Percentiles rank a stretch among this genome's conserved stretches.
Conservation (phyloP, 2,888 invertebrate genomes). For the Oscheius sp. region DNA sequence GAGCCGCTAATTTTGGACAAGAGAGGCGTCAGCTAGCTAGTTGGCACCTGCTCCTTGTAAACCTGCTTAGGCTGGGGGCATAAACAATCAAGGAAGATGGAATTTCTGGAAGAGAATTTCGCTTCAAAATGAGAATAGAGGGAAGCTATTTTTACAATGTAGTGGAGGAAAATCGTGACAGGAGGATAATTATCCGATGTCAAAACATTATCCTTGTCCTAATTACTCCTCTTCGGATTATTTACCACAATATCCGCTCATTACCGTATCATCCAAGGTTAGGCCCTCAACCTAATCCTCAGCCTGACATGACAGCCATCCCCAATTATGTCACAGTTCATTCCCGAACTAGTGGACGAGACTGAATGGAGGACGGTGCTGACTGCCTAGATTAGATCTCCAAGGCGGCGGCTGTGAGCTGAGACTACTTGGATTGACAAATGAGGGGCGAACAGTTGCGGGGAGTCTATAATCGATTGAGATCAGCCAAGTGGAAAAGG, state of each 20-base stretch:
- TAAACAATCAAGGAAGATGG: not conserved
- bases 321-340: not conserved
- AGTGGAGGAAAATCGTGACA: too few species aligned
- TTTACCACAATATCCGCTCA: not conserved
- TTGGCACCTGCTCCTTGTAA: not conserved
- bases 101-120: too few species aligned
- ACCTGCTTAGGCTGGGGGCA: not conserved
- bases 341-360: not conserved
- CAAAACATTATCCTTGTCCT: constrained; percentile 10
- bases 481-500: not conserved
- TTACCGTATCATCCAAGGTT: constrained; percentile 12
- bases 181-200: too few species aligned
- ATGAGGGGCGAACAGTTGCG: constrained; percentile 18
- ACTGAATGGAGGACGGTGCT: constrained; percentile 14
- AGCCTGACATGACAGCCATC: too few species aligned
- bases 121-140: too few species aligned
- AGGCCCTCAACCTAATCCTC: too few species aligned
- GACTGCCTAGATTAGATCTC: constrained; percentile 6
- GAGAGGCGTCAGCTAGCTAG: too few species aligned
- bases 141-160: too few species aligned
- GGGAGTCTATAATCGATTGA: not conserved
- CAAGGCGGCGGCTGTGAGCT: constrained; percentile 3
- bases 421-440: constrained; percentile 2
- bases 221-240: not conserved
- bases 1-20: too few species aligned